Evolutionary conservation across 2,113 vertebrate genomes (phyloP), one percentile per base, ranked within the genome.

Genomic region (Cyrtonyx montezumae): DNA sequence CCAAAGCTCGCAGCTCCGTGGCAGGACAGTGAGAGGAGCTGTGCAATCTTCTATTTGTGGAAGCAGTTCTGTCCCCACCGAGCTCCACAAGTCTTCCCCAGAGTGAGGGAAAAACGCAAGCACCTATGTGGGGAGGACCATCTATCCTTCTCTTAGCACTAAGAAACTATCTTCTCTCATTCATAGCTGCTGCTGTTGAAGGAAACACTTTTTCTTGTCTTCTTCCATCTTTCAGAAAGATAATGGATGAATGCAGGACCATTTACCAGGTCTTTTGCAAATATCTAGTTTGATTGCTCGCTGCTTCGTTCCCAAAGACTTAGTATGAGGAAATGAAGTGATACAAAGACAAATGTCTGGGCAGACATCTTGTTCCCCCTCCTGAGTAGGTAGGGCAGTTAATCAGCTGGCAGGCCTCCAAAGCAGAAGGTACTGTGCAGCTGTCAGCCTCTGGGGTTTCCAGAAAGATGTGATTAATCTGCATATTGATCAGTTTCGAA

Each of bases 371-470:
- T 7, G 1, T 23, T 62, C 18, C 18, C 42, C 26, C 68, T 79
- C 56, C 61, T 63, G 56, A 83, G 43, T 23, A 91, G 67, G 40
- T 93, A 89, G 87, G 37, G 8, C 4, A 1, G 42, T 85, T 87
- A 82, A 81, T 56, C 82, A 79, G 32, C 56, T 85, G 91, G 89
- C 65, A 68, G 40, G 26, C 8, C 28, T 67, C 13, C 51, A 78
- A 43, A 86, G 32, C 51, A 84, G 43, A 56, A 78, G 67, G 59
- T 9, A 56, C 13, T 11, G 17, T 56, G 87, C 96, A 96, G 87
- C 75, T 96, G 89, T 84, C 43, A 81, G 73, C 95, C 93, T 73
- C 13, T 1, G 61, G 79, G 83, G 68, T 69, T 65, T 91, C 82
- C 51, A 66, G 84, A 87, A 84, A 76, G 69, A 61, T 56, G 73